These are phyloP conservation scores for Xenopus tropicalis DNA, from an alignment of 2,113 vertebrate species.

Conservation along the genomic window UCB_Xtro_10.0 CM004446.2:105417001-105417500, in stretches of 20 bases:
- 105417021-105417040: no score
- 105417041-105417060: no score
- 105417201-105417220: conserved; percentile 31
- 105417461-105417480: no score
- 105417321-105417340: not conserved
- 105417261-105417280: conserved; percentile 23
- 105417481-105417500: no score
- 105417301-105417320: not conserved
- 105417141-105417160: conserved; percentile 25
- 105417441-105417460: no score
- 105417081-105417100: not conserved
- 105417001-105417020: no score
- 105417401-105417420: no score
- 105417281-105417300: conserved; percentile 4
- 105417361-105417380: no score
- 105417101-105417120: not conserved
- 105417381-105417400: no score
- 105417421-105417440: no score
- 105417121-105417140: not conserved
- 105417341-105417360: no score
- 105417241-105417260: conserved; percentile 31
- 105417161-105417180: conserved; percentile 40
- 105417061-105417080: no score
- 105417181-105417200: conserved; percentile 26
- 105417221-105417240: conserved; percentile 20